Base-by-base conservation (phyloP, 2,113 vertebrate species). In the Panurus biarmicus region DNA sequence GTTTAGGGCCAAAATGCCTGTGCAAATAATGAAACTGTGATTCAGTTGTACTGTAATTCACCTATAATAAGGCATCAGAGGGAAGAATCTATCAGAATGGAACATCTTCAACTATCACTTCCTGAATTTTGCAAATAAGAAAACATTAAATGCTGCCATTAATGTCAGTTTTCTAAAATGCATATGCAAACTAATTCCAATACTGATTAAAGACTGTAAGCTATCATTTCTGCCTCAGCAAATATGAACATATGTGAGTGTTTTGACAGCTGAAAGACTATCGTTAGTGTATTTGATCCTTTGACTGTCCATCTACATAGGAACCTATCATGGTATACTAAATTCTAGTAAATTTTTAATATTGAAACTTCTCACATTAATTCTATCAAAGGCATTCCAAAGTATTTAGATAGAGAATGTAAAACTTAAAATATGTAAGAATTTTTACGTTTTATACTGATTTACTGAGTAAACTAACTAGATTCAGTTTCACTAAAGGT, bases 1-100 rank as follows among this genome's bases (percentile, higher is more conserved):
- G 91, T 95, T 97, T 97, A 95, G 96, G 92, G 81, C 87, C 93
- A 96, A 97, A 97, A 97, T 86, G 74, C 72, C 94, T 70, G 57
- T 70, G 89, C 93, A 96, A 95, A 97, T 97, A 96, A 96, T 70
- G 74, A 94, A 92, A 95, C 78, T 85, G 64, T 33, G 35, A 85
- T 84, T 77, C 64, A 69, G 64, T 73, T 3, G 21, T 89, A 87
- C 62, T 94, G 90, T 97, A 95, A 97, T 95, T 97, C 96, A 96
- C 77, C 66, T 73, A 44, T 86, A 97, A 97, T 91, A 92, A 96
- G 93, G 92, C 83, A 31, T 40, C 61, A 42, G 79, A 95, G 50
- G 73, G 61, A 93, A 93, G 79, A 75, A 79, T 80, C 82, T 88
- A 80, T 70, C 79, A 61, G 64, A 31, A 90, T 26, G 38, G 70